Percentiles rank a stretch among this genome's conserved stretches.
phyloP scores from a whole-genome alignment of 1,140 invertebrate genomes.

The Drosophila ohnishii region DNA sequence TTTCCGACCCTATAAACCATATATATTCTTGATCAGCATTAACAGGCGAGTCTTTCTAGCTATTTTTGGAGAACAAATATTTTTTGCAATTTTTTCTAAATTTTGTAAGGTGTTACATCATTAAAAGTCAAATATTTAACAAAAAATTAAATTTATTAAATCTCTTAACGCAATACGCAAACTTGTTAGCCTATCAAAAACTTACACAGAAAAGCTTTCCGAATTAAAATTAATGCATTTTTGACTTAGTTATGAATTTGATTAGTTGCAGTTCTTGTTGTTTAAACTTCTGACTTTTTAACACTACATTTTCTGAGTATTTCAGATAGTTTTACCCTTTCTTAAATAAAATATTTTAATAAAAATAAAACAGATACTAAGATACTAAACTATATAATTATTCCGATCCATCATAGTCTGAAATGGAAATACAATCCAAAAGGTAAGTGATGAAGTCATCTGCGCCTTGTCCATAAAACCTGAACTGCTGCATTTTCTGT shows the following conservation, averaged over 20 bases:
- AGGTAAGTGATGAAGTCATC: not conserved
- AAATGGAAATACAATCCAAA: not conserved
- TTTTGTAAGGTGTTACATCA: not conserved
- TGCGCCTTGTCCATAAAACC: not conserved
- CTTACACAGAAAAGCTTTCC: too few species aligned
- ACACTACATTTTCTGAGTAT: too few species aligned
- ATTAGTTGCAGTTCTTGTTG: too few species aligned
- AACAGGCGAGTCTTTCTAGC: not conserved
- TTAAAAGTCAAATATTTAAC: not conserved
- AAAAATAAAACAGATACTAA: not conserved
- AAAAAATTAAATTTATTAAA: not conserved
- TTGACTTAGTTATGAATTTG: too few species aligned
- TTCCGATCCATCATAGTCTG: not conserved
- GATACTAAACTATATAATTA: not conserved
- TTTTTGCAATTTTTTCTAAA: not conserved
- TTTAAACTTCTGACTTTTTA: too few species aligned
- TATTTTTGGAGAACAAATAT: not conserved
- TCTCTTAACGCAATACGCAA: too few species aligned
- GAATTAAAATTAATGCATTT: too few species aligned
- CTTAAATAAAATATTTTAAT: not conserved
- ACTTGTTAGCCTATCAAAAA: too few species aligned
- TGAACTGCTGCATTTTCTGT: slow-evolving; percentile 18
- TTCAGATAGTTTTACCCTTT: too few species aligned
- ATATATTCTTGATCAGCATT: too few species aligned
- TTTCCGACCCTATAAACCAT: too few species aligned